Evolutionary conservation across 2,113 vertebrate genomes (phyloP).

Genomic region (Larimichthys polyactis): DNA sequence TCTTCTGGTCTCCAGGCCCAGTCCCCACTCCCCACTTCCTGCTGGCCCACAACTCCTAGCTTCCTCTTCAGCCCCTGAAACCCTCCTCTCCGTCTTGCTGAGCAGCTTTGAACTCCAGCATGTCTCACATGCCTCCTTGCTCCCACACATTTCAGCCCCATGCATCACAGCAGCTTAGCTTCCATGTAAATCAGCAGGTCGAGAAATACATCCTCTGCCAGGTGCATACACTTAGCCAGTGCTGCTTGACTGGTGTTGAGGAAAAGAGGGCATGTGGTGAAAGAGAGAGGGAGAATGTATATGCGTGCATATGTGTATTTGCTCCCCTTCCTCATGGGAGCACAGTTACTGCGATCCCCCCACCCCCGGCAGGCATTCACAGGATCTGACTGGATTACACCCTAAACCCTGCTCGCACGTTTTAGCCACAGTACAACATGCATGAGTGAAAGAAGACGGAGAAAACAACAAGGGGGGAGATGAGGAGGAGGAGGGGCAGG

Average conservation of each 20-base stretch:
- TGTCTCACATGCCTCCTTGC: constrained; percentile 48
- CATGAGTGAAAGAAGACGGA: constrained; percentile 58
- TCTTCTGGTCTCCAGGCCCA: not conserved
- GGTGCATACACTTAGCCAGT: constrained; percentile 62
- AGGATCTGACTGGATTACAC: constrained; percentile 62
- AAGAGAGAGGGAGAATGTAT: constrained; percentile 28
- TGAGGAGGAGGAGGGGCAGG: not conserved
- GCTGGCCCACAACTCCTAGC: not conserved
- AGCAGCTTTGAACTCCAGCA: constrained; percentile 52
- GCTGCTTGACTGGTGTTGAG: constrained; percentile 33
- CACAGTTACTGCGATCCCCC: constrained; percentile 39
- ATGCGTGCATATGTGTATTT: constrained; percentile 44
- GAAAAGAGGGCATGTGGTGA: constrained; percentile 45
- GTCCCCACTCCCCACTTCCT: constrained; percentile 14
- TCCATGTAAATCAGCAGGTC: constrained; percentile 64
- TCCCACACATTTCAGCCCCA: constrained; percentile 46
- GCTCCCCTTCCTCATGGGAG: constrained; percentile 50
- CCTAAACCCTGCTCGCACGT: constrained; percentile 41
- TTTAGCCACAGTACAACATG: constrained; percentile 57
- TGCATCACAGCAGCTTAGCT: constrained; percentile 56
- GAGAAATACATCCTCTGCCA: constrained; percentile 63
- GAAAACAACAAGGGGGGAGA: constrained; percentile 42
- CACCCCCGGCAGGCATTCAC: constrained; percentile 27
- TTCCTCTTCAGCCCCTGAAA: constrained; percentile 17
- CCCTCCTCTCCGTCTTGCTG: constrained; percentile 19